A percentile compares a stretch with the other conserved stretches of the same genome.
Evolutionary conservation across 2,113 vertebrate species (phyloP).

Genomic region (Sialia sialis): DNA sequence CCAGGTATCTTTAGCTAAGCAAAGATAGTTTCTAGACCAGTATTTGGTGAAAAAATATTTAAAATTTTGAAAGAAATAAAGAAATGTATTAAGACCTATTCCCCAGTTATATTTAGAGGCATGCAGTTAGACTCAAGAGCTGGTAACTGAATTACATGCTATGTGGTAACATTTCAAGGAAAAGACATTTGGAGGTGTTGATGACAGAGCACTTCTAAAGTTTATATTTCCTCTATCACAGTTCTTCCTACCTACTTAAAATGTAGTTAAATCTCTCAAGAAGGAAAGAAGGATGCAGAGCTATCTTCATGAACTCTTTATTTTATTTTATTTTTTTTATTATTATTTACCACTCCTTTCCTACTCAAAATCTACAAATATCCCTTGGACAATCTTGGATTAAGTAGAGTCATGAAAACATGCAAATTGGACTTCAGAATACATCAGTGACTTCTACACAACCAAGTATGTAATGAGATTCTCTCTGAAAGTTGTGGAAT

Average conservation of each 20-base stretch:
- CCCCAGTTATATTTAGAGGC: background rate
- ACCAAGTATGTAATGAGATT: background rate
- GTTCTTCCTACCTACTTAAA: background rate
- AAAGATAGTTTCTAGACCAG: background rate
- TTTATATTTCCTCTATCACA: background rate
- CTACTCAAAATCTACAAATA: background rate
- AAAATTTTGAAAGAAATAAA: background rate
- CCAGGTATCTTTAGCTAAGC: background rate
- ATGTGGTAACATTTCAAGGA: background rate
- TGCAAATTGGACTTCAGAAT: background rate
- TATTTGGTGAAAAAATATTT: background rate
- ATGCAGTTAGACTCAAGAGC: background rate
- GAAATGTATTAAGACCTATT: background rate
- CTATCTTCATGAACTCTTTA: rapidly evolving
- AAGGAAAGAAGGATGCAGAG: background rate
- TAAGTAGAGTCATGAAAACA: background rate
- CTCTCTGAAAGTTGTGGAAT: background rate
- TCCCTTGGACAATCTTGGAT: background rate
- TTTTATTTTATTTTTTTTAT: background rate
- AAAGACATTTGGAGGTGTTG: background rate
- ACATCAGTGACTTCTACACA: background rate
- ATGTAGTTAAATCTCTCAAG: background rate
- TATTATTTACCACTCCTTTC: background rate
- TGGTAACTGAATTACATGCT: background rate
- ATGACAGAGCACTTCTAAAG: background rate